phyloP scores from a whole-genome alignment of 1,140 invertebrate genomes.

The Bradynema listronoti region DNA sequence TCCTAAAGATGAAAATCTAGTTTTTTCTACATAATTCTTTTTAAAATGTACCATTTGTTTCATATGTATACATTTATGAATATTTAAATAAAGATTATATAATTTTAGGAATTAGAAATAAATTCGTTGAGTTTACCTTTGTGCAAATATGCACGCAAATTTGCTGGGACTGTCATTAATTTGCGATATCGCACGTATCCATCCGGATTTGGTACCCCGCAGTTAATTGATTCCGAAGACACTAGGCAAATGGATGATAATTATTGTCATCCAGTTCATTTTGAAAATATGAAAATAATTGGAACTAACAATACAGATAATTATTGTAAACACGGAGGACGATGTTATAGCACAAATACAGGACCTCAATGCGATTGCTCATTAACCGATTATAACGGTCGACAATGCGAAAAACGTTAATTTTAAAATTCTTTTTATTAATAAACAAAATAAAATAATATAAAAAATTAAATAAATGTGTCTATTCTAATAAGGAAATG shows the following conservation, averaged over 20 bases:
- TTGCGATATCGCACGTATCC: too few species aligned
- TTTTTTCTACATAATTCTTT: too few species aligned
- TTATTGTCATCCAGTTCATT: conserved; percentile 37
- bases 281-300: not conserved
- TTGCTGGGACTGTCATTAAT: too few species aligned
- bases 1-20: too few species aligned
- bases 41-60: too few species aligned
- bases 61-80: too few species aligned
- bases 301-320: not conserved
- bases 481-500: conserved; percentile 5
- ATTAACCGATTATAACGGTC: conserved; percentile 79
- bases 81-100: too few species aligned
- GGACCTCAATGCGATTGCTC: conserved; percentile 86
- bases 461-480: conserved; percentile 22
- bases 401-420: conserved; percentile 74
- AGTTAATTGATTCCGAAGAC: conserved; percentile 47
- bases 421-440: conserved; percentile 23
- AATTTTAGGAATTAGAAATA: too few species aligned
- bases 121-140: too few species aligned
- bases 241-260: conserved; percentile 55
- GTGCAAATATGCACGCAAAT: too few species aligned
- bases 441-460: conserved; percentile 25
- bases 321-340: conserved; percentile 74
- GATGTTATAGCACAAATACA: conserved; percentile 84
- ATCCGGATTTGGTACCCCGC: conserved; percentile 52